phyloP scores from a whole-genome alignment of 2,888 invertebrate genomes.

The Tinea trinotella region DNA sequence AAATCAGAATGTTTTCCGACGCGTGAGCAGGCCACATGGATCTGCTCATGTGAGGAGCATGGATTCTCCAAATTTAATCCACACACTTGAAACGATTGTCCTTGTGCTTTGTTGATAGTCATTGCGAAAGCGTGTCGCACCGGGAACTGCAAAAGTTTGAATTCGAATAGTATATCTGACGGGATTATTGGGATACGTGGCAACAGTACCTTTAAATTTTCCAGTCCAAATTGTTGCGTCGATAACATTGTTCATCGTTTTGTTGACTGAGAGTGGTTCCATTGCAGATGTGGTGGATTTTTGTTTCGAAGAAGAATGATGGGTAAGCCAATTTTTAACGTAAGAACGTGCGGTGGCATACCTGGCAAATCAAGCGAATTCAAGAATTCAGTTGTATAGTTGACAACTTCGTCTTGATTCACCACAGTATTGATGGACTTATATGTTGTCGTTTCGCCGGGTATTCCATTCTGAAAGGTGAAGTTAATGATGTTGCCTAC shows the following conservation, averaged over 20 bases:
- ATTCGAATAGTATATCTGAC: conserved; percentile 25
- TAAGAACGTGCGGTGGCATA: too few species aligned
- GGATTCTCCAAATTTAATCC: too few species aligned
- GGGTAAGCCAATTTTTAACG: too few species aligned
- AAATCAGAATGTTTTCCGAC: conserved; percentile 11
- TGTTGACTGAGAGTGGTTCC: conserved; percentile 22
- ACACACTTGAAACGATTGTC: conserved; percentile 22
- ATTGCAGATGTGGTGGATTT: conserved; percentile 23
- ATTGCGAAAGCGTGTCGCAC: conserved; percentile 21
- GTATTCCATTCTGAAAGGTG: too few species aligned
- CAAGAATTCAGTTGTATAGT: conserved; percentile 24
- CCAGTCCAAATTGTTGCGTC: conserved; percentile 24
- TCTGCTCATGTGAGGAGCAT: conserved; percentile 18
- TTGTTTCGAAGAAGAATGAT: conserved; percentile 22
- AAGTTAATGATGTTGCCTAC: too few species aligned
- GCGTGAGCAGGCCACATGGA: conserved; percentile 17
- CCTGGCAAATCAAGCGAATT: conserved; percentile 21
- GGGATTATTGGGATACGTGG: conserved; percentile 24
- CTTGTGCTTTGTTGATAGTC: too few species aligned
- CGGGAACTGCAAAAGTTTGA: conserved; percentile 24
- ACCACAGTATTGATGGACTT: conserved; percentile 26
- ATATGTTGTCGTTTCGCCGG: too few species aligned
- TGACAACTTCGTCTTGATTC: conserved; percentile 25
- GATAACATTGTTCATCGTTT: conserved; percentile 23
- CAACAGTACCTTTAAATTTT: conserved; percentile 22